These are phyloP conservation scores for Prosopocoilus inquinatus DNA, from an alignment of 2,888 invertebrate species.

Conservation along the genomic window DNA sequence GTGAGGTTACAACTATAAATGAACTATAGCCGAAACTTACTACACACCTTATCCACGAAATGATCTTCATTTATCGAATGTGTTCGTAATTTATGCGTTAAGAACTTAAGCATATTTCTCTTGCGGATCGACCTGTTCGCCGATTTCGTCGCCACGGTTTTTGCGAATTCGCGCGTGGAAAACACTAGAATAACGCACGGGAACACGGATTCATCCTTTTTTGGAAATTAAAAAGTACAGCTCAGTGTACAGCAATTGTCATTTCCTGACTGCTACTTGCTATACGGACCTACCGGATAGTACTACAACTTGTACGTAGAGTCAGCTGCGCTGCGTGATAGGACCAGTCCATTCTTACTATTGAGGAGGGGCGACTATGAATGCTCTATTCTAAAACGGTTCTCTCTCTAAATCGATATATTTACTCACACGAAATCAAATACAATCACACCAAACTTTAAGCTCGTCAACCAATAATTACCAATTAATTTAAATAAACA, in stretches of 20 bases:
- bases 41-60: conserved; percentile 72
- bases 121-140: conserved; percentile 47
- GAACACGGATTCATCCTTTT: conserved; percentile 32
- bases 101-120: conserved; percentile 80
- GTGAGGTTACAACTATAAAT: conserved; percentile 43
- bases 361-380: conserved; percentile 35
- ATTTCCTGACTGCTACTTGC: conserved; percentile 26
- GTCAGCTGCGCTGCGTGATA: conserved; percentile 55
- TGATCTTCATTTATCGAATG: conserved; percentile 83
- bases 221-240: conserved; percentile 21
- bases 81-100: conserved; percentile 81
- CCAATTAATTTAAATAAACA: no score
- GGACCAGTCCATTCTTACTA: conserved; percentile 49
- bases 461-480: no score
- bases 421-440: background rate
- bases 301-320: conserved; percentile 53
- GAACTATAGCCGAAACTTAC: conserved; percentile 22
- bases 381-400: conserved; percentile 3
- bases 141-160: conserved; percentile 50
- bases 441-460: background rate
- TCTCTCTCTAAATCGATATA: conserved; percentile 8
- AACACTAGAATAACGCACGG: conserved; percentile 19
- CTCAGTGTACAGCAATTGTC: conserved; percentile 32
- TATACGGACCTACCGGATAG: conserved; percentile 37
- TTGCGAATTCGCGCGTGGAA: conserved; percentile 33